These are phyloP conservation scores for Cyphomyrus discorhynchus DNA, from an alignment of 2,113 vertebrate genomes.

Conservation along the genomic window DNA sequence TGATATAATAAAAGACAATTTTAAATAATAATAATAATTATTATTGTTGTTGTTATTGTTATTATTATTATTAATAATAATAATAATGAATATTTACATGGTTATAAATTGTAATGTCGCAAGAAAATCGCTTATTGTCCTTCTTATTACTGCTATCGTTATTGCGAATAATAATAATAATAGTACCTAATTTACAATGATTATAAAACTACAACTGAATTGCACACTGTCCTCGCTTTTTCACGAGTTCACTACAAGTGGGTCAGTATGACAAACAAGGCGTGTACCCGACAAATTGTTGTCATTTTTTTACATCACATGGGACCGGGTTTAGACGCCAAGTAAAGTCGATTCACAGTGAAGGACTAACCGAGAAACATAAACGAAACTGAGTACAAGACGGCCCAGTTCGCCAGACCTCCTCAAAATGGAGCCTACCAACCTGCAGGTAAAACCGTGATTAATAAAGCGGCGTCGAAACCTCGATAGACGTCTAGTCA, in stretches of 20 bases:
- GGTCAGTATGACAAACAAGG: constrained; percentile 1
- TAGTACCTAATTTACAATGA: not conserved
- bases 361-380: constrained; percentile 25
- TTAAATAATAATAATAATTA: no score
- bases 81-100: not conserved
- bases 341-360: constrained; percentile 43
- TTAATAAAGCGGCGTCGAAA: not conserved
- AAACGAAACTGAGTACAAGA: constrained; percentile 26
- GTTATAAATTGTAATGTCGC: not conserved
- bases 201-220: not conserved
- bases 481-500: not conserved
- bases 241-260: not conserved
- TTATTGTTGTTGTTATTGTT: no score
- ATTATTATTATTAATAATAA: not conserved
- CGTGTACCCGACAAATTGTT: constrained; percentile 23
- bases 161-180: not conserved
- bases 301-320: constrained; percentile 34
- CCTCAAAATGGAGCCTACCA: constrained; percentile 57
- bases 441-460: constrained; percentile 53
- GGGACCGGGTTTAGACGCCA: not conserved
- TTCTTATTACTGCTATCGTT: not conserved
- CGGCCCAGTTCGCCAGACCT: not conserved
- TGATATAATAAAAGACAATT: not conserved
- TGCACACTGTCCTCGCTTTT: not conserved
- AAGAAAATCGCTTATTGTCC: not conserved